phyloP scores from a whole-genome alignment of 2,113 vertebrate genomes.

The Gadus macrocephalus region DNA sequence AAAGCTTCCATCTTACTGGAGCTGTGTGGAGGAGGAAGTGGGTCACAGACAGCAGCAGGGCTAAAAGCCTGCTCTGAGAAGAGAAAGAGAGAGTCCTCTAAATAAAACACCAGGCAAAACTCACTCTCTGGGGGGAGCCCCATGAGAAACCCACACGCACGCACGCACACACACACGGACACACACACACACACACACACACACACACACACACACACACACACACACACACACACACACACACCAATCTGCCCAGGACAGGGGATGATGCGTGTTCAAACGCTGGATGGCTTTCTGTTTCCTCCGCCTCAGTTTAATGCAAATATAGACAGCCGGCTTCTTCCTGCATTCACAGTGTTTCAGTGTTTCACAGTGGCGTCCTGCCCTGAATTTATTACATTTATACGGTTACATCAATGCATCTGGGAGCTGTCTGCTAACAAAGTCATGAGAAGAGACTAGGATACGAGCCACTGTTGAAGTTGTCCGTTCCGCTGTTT shows the following conservation, averaged over 20 bases:
- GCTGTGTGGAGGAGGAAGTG: constrained; percentile 45
- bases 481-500: not conserved
- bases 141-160: constrained; percentile 35
- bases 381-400: too few species aligned
- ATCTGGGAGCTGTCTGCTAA: too few species aligned
- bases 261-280: not conserved
- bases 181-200: constrained; percentile 5
- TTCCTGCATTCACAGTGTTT: constrained; percentile 5
- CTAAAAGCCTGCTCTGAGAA: constrained; percentile 59
- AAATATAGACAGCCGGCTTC: not conserved
- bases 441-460: too few species aligned
- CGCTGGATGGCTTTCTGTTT: not conserved
- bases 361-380: not conserved
- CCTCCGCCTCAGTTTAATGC: not conserved
- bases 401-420: too few species aligned
- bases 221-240: constrained; percentile 12
- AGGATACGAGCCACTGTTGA: not conserved
- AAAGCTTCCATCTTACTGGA: constrained; percentile 20
- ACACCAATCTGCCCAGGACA: constrained; percentile 9
- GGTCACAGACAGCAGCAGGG: constrained; percentile 64
- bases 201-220: constrained; percentile 12
- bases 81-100: constrained; percentile 41
- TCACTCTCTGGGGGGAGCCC: constrained; percentile 22
- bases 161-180: constrained; percentile 7
- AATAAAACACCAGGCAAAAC: constrained; percentile 62